These are phyloP conservation scores for Adrianichthys oophorus DNA, from an alignment of 2,797 vertebrate species.

Conservation along the genomic window DNA sequence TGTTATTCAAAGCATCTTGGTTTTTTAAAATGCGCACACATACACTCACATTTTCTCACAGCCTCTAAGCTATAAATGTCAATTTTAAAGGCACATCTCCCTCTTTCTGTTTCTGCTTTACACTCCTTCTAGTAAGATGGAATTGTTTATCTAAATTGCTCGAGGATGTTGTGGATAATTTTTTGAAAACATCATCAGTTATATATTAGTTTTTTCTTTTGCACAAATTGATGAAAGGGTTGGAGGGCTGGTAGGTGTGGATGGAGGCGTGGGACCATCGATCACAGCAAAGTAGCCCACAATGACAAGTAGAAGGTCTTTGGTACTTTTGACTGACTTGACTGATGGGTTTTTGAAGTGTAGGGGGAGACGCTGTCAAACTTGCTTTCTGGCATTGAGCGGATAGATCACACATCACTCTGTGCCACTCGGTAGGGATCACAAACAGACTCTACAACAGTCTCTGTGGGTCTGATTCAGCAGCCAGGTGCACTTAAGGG, in stretches of 20 bases:
- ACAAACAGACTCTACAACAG: constrained; percentile 28
- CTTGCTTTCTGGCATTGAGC: constrained; percentile 50
- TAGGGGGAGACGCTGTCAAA: constrained; percentile 57
- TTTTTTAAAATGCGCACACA: constrained; percentile 25
- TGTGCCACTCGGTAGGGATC: constrained; percentile 28
- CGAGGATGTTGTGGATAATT: constrained; percentile 65
- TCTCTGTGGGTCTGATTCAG: constrained; percentile 15
- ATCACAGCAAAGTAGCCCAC: constrained; percentile 69
- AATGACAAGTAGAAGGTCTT: constrained; percentile 73
- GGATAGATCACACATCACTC: constrained; percentile 49
- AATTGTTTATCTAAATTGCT: constrained; percentile 71
- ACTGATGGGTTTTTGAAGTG: constrained; percentile 80
- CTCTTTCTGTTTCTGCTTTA: constrained; percentile 29
- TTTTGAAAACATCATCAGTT: constrained; percentile 64
- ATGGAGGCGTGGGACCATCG: constrained; percentile 56
- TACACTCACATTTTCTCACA: constrained; percentile 30
- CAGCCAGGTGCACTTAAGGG: constrained; percentile 2
- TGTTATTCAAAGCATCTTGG: constrained; percentile 52
- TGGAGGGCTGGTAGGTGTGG: constrained; percentile 15
- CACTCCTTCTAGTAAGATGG: constrained; percentile 40
- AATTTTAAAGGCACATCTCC: constrained; percentile 44
- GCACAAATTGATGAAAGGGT: constrained; percentile 57
- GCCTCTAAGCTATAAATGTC: constrained; percentile 51
- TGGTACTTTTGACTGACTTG: constrained; percentile 73
- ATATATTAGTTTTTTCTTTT: constrained; percentile 51